Evolutionary conservation across 1,140 invertebrate species (phyloP).

Genomic region (Musca vetustissima): DNA sequence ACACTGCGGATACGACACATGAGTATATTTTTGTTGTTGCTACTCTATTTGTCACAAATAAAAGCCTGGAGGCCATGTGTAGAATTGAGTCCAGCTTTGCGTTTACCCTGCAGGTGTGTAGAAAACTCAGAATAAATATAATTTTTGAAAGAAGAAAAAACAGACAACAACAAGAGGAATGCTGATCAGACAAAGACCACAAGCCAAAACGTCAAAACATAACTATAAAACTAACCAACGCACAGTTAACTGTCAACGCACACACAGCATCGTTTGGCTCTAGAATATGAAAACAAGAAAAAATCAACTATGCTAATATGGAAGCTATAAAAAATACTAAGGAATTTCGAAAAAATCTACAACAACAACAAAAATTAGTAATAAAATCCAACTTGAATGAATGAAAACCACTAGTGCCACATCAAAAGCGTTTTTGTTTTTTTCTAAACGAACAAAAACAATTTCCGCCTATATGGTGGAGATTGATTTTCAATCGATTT

Average conservation of each 20-base stretch:
- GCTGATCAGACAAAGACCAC: too few species aligned
- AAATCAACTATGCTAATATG: conserved; percentile 7
- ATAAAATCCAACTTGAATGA: too few species aligned
- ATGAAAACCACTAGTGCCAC: too few species aligned
- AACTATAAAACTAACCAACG: too few species aligned
- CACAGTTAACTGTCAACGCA: too few species aligned
- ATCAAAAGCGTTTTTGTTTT: too few species aligned
- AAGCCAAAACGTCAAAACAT: too few species aligned
- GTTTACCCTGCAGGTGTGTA: conserved; percentile 53
- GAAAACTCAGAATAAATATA: not conserved
- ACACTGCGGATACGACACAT: conserved; percentile 30
- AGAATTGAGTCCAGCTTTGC: conserved; percentile 52
- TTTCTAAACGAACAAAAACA: not conserved
- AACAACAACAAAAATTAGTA: too few species aligned
- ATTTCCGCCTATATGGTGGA: conserved; percentile 10
- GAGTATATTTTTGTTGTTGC: conserved; percentile 26
- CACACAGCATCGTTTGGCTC: not conserved
- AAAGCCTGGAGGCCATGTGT: conserved; percentile 53
- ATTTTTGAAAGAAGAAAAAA: not conserved
- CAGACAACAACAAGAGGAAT: not conserved
- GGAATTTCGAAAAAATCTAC: not conserved
- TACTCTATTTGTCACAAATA: conserved; percentile 35
- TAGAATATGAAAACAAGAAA: not conserved
- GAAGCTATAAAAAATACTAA: conserved; percentile 14
- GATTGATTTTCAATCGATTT: conserved; percentile 20